Conservation (phyloP, 2,888 invertebrate species). For the Oxycera nigricornis region DNA sequence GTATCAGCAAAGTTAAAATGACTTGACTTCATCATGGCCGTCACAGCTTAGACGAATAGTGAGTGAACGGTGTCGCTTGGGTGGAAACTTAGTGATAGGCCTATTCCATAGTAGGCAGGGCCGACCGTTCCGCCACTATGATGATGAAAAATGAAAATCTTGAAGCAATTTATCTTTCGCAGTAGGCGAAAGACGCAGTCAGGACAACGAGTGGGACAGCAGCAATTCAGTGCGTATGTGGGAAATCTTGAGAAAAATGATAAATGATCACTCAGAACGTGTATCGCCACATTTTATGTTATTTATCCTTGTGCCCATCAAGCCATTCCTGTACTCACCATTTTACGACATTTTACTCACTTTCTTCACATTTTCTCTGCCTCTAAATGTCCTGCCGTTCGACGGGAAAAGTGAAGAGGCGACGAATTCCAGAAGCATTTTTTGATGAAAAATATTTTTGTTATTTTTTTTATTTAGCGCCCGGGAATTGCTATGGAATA, state of each 20-base stretch:
- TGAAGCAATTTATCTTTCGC: slow-evolving; percentile 31
- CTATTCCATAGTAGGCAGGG: not conserved
- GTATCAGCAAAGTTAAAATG: slow-evolving; percentile 34
- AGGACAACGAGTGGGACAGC: not conserved
- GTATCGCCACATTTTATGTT: not conserved
- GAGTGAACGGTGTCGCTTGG: not conserved
- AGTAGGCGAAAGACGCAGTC: not conserved
- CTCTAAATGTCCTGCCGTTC: slow-evolving; percentile 15
- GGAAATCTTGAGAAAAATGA: slow-evolving; percentile 21
- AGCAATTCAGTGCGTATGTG: slow-evolving; percentile 32
- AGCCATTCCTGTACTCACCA: not conserved
- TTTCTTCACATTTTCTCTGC: no score
- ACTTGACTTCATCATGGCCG: slow-evolving; percentile 35
- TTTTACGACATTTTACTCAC: slow-evolving; percentile 21
- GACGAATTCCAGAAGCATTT: not conserved
- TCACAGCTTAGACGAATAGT: slow-evolving; percentile 21
- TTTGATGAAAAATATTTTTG: slow-evolving; percentile 12
- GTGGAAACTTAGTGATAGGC: slow-evolving; percentile 25
- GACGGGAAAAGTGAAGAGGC: not conserved
- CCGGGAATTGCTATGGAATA: slow-evolving; percentile 6
- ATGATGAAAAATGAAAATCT: slow-evolving; percentile 36
- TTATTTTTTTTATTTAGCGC: slow-evolving; percentile 11
- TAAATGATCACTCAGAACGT: slow-evolving; percentile 23
- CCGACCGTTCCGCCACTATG: slow-evolving; percentile 15
- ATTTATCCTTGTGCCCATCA: not conserved